Percentiles rank a stretch among this genome's conserved stretches.
These are phyloP conservation scores for Epirrita christyi DNA, from an alignment of 2,888 invertebrate genomes.

Conservation along the genomic window DNA sequence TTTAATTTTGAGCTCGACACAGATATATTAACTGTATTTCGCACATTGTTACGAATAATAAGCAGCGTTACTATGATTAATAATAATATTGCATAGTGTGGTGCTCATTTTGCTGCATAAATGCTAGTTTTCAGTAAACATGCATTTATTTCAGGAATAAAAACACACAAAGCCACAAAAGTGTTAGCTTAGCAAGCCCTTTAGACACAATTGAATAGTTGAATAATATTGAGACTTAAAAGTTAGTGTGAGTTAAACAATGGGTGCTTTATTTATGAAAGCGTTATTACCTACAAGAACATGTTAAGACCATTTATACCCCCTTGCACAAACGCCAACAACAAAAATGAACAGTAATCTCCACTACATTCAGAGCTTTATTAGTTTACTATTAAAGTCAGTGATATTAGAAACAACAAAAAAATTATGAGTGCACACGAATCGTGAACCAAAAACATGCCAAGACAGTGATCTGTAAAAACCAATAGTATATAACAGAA, in stretches of 20 bases:
- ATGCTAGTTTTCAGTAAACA: not conserved
- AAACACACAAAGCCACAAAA: not conserved
- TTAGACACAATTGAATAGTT: not conserved
- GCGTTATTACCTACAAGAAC: not conserved
- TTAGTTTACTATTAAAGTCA: not conserved
- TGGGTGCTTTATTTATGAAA: not conserved
- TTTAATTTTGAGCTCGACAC: too few species aligned
- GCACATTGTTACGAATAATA: too few species aligned
- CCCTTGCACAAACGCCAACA: not conserved
- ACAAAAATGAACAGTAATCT: not conserved
- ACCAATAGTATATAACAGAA: constrained; percentile 11
- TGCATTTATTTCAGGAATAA: not conserved
- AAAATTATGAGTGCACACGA: not conserved
- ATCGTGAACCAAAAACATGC: constrained; percentile 13
- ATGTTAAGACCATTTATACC: not conserved
- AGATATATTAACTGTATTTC: too few species aligned
- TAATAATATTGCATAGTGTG: too few species aligned
- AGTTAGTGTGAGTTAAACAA: not conserved
- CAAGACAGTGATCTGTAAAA: constrained; percentile 6
- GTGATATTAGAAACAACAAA: constrained; percentile 7
- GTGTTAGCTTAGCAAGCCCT: not conserved
- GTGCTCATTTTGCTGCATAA: too few species aligned
- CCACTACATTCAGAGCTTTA: not conserved
- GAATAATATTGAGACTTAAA: not conserved
- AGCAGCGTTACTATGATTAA: too few species aligned